Conservation (phyloP, 2,113 vertebrate genomes). For the Polyodon spathula region DNA sequence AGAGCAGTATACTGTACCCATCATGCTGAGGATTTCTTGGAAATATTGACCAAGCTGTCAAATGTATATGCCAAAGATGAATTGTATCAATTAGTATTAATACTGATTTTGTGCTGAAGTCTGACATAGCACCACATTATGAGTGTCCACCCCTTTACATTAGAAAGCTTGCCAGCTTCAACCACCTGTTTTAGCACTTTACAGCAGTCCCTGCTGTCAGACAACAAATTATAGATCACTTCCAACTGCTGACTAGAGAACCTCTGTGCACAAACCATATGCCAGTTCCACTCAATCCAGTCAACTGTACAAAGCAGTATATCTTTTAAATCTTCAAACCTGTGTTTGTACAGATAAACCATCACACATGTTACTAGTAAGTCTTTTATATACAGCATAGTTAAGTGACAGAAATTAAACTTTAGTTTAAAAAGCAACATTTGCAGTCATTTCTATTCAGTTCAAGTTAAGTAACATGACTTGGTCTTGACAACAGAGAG, state of each 20-base stretch:
- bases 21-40: no score
- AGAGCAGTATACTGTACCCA: no score
- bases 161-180: constrained; percentile 27
- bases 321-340: constrained; percentile 9
- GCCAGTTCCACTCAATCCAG: constrained; percentile 17
- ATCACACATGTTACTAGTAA: no score
- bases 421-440: no score
- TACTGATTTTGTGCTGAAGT: not conserved
- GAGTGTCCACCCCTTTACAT: constrained; percentile 12
- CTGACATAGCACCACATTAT: not conserved
- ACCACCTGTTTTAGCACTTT: constrained; percentile 62
- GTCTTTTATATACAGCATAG: no score
- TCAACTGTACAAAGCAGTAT: constrained; percentile 1
- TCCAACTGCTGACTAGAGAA: constrained; percentile 48
- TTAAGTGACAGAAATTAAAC: no score
- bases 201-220: constrained; percentile 41
- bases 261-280: constrained; percentile 16
- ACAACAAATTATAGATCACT: constrained; percentile 34
- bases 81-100: not conserved
- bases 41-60: no score
- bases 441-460: no score
- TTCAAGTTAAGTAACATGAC: no score
- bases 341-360: not conserved
- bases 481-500: no score
- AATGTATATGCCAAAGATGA: not conserved